Base-by-base conservation (phyloP, 2,113 vertebrate species). In the Bubo blakistoni region DNA sequence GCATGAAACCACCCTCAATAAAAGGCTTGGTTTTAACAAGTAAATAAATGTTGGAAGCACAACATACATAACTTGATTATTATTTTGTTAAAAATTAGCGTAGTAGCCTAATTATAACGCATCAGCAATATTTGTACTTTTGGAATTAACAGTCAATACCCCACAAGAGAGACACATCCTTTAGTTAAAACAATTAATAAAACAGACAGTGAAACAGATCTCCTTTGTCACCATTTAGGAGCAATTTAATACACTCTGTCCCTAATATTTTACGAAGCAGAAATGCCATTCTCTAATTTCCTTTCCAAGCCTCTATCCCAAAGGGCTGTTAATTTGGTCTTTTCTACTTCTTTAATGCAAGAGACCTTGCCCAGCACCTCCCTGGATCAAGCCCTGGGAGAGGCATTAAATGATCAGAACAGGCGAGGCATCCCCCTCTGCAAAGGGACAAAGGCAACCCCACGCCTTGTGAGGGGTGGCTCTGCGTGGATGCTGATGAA, bases 171-270 rank as follows among this genome's bases (percentile, higher is more conserved):
- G 47, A 46, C n/a, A 80, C 34, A 55, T 96, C 83, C 90, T 97
- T 96, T 97, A 96, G 95, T 97, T 97, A 98, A 97, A 95, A 86
- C 91, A 98, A 97, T 97, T 98, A 97, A 83, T 73, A 86, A 95
- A 97, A 97, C 83, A 97, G 96, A 97, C 97, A 97, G 94, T 98
- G 96, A 97, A 97, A 96, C 94, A 95, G 92, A 97, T 97, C 77
- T 81, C 61, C 59, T 97, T 94, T 98, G 97, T 97, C 96, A 97
- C 81, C 86, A 85, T 97, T 96, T 97, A 96, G 93, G 88, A 95
- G 46, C 84, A 94, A 91, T 96, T 96, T 94, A 95, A 73, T 97
- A 83, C 67, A 81, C 38, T 84, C 74, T 79, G 74, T 61, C 78
- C 90, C 91, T 92, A 96, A 91, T 91, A 94, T 92, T 95, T 92